These are phyloP conservation scores for Plotosus lineatus DNA, from an alignment of 2,113 vertebrate species.

Conservation along the genomic window DNA sequence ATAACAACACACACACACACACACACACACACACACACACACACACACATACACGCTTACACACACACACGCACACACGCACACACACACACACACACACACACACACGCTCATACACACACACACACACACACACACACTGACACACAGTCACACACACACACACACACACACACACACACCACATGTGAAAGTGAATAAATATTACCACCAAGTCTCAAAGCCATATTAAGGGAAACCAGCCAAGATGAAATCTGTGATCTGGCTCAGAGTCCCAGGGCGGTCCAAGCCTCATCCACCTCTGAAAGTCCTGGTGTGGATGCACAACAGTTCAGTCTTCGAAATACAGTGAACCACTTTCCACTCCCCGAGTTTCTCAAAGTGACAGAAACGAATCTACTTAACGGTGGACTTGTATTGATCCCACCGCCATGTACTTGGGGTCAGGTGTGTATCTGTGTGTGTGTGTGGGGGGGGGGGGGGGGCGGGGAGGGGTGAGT, in stretches of 20 bases:
- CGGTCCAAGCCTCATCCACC: not conserved
- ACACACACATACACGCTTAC: slow-evolving; percentile 9
- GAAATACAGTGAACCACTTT: not conserved
- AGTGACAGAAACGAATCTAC: slow-evolving; percentile 74
- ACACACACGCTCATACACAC: not conserved
- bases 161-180: not conserved
- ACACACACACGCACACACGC: no score
- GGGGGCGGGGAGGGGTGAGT: slow-evolving; percentile 42
- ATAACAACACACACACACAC: not conserved
- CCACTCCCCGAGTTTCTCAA: slow-evolving; percentile 58
- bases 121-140: not conserved
- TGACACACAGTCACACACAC: no score
- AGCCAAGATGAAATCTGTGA: not conserved
- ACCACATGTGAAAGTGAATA: not conserved
- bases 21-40: not conserved
- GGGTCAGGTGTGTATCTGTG: no score
- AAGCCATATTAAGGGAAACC: not conserved
- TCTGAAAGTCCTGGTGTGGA: not conserved
- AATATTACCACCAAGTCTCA: no score
- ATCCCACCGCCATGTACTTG: slow-evolving; percentile 52
- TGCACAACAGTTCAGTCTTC: not conserved
- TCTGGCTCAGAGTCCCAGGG: not conserved
- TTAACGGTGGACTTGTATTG: slow-evolving; percentile 73
- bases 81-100: not conserved
- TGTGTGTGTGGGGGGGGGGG: slow-evolving; percentile 44